Conservation (phyloP, 2,888 invertebrate species). For the Sinodicranocentrus sp. region DNA sequence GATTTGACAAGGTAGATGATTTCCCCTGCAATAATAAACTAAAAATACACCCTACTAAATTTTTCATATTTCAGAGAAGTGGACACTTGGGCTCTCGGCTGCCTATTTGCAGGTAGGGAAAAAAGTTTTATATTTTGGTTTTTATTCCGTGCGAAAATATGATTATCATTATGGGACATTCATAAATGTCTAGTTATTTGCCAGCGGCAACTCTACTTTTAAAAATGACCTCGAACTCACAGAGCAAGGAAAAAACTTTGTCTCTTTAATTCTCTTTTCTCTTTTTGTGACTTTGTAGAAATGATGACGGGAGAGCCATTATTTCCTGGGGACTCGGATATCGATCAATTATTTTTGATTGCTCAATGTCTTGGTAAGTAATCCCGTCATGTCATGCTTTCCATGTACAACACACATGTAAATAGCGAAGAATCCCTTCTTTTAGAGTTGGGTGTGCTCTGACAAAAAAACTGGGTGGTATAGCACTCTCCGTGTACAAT, state of each 20-base stretch:
- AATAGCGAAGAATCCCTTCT: neutral
- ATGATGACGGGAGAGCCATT: slow-evolving; percentile 92
- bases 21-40: neutral
- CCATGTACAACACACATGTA: neutral
- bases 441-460: neutral
- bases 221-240: slow-evolving; percentile 21
- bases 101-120: slow-evolving; percentile 80
- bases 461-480: slow-evolving; percentile 7
- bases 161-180: slow-evolving; percentile 34
- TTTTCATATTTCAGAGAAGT: slow-evolving; percentile 82
- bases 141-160: slow-evolving; percentile 29
- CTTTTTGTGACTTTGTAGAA: slow-evolving; percentile 81
- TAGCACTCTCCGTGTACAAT: neutral
- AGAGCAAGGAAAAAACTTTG: slow-evolving; percentile 9
- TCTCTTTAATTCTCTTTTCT: slow-evolving; percentile 33
- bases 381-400: slow-evolving; percentile 13
- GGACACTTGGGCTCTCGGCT: slow-evolving; percentile 93
- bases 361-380: slow-evolving; percentile 86
- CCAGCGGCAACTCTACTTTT: neutral
- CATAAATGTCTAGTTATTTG: slow-evolving; percentile 26
- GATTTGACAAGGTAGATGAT: too few species aligned
- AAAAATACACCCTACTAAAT: too few species aligned
- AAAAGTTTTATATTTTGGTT: neutral
- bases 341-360: slow-evolving; percentile 91
- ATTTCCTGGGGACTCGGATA: slow-evolving; percentile 93